Evolutionary conservation across 2,113 vertebrate species (phyloP), one percentile per base, ranked within the genome.

Genomic region (Neoarius graeffei): DNA sequence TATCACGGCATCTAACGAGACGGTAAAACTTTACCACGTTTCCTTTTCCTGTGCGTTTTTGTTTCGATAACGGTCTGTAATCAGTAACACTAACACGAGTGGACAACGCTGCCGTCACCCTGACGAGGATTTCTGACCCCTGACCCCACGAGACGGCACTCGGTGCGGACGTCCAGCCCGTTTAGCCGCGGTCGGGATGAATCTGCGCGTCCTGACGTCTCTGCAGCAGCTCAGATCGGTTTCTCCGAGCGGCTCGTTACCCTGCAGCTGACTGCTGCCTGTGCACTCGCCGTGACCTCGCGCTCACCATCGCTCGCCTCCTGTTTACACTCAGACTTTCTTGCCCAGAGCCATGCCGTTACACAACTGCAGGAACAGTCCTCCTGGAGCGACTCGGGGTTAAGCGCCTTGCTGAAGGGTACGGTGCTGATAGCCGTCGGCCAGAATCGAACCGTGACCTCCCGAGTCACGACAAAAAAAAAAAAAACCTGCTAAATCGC

Each of bases 161-260:
- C 73, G 9, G 73, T 54, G 64, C 48, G 67, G 57, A 52, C 80
- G 92, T 94, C 94, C 90, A 91, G 92, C 92, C 91, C 92, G 91
- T 94, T 95, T 94, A 94, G 92, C 79, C 56, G 91, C 93, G 91
- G 93, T 92, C 89, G 93, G 91, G 91, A 93, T 93, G 94, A 93
- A 92, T 94, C 94, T 84, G 92, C 92, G 93, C 92, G 92, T 94
- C 92, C 93, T 94, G 93, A 94, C 94, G 94, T 93, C 92, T 90
- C 93, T 91, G 93, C 92, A 92, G 94, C 93, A 42, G 42, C 42
- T 92, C 87, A 90, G 91, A 90, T 93, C 91, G 74, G 92, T 94
- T 95, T 92, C 93, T 85, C 93, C 52, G 23, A 23, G 54, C 17
- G 62, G 85, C 73, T 69, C 13, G 64, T 60, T 84, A 60, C 79